phyloP scores from a whole-genome alignment of 2,113 vertebrate genomes.

The Tachysurus vachellii region DNA sequence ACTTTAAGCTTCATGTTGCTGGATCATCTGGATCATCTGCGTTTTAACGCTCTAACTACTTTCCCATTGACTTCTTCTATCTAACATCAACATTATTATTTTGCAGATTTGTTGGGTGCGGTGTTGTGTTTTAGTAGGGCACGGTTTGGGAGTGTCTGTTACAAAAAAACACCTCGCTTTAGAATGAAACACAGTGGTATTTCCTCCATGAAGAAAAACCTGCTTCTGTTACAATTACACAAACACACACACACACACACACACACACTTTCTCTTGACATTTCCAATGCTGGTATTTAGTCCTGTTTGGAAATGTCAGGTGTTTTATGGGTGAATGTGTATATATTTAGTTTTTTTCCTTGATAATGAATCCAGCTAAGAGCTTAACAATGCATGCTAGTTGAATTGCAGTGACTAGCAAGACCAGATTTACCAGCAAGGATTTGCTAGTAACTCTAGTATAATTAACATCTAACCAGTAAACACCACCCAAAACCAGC shows the following conservation, averaged over 20 bases:
- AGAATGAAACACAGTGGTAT: constrained; percentile 40
- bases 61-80: background rate
- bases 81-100: background rate
- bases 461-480: background rate
- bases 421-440: background rate
- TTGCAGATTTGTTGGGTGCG: constrained; percentile 33
- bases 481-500: background rate
- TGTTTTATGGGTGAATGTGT: background rate
- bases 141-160: constrained; percentile 37
- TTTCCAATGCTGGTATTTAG: constrained; percentile 3
- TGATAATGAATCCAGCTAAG: background rate
- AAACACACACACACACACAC: background rate
- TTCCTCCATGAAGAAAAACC: constrained; percentile 63
- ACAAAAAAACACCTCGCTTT: constrained; percentile 6
- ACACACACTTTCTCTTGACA: constrained; percentile 15
- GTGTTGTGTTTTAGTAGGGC: constrained; percentile 18
- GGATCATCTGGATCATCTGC: too few species aligned
- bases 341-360: background rate
- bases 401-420: background rate
- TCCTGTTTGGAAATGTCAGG: background rate
- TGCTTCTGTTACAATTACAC: constrained; percentile 41
- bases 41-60: background rate
- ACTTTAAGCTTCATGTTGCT: background rate
- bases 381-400: background rate
- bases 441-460: background rate